Conservation (phyloP, 1,140 invertebrate genomes). For the Antheraea mylitta region DNA sequence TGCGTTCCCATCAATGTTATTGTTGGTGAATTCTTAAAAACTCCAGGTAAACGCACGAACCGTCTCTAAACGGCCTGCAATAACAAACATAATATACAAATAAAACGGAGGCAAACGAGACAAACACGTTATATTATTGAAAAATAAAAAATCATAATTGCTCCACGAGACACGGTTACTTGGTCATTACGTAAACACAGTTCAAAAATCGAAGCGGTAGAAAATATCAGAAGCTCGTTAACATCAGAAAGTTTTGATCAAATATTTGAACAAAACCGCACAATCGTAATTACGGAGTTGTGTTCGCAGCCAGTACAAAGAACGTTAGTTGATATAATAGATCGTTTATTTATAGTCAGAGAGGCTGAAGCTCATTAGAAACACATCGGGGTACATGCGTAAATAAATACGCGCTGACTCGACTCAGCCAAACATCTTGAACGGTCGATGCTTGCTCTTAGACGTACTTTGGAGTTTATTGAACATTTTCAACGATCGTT, state of each 20-base stretch:
- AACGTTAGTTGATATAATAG: slow-evolving; percentile 70
- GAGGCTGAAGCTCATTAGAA: slow-evolving; percentile 60
- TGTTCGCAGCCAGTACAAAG: slow-evolving; percentile 51
- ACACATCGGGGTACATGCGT: slow-evolving; percentile 69
- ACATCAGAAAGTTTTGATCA: slow-evolving; percentile 69
- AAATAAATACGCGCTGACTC: slow-evolving; percentile 56
- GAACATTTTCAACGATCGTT: slow-evolving; percentile 31
- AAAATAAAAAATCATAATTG: slow-evolving; percentile 27
- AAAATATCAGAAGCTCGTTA: slow-evolving; percentile 72
- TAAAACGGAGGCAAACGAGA: slow-evolving; percentile 36
- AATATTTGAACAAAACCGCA: slow-evolving; percentile 63
- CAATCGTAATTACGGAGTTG: slow-evolving; percentile 62
- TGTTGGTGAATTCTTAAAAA: slow-evolving; percentile 50
- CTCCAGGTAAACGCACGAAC: slow-evolving; percentile 46
- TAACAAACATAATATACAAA: slow-evolving; percentile 47
- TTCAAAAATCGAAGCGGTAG: slow-evolving; percentile 54
- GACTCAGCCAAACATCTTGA: slow-evolving; percentile 47
- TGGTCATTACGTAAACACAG: slow-evolving; percentile 55
- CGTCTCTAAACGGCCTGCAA: slow-evolving; percentile 30
- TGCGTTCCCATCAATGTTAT: slow-evolving; percentile 56
- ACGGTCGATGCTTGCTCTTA: slow-evolving; percentile 31
- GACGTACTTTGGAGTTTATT: slow-evolving; percentile 8
- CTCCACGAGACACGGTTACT: slow-evolving; percentile 39
- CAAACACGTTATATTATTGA: slow-evolving; percentile 40
- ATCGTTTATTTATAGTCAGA: slow-evolving; percentile 53